Evolutionary conservation across 2,888 invertebrate species (phyloP), one percentile per base, ranked within the genome.

Genomic region (Panzeria rudis): DNA sequence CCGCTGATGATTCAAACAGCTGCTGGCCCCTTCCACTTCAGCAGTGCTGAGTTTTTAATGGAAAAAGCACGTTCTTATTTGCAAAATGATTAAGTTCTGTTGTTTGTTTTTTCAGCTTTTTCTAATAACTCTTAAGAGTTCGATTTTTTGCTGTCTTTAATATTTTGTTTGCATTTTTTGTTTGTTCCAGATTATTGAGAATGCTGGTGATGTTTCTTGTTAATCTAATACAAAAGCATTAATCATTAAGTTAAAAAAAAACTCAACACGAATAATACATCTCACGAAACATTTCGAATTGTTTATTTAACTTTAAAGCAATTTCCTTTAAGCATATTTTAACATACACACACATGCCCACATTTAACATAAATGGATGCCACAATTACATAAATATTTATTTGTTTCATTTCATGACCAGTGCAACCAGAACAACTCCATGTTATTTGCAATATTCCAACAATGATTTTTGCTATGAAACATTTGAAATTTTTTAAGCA

Each of bases 51-150:
- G 17, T 20, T 72, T 47, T 50, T 54, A 29, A 56, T 72, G 59
- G 44, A 66, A 84, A 76, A 41, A 35, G 72, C 81, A 84, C 81
- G 81, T 81, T 78, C 47, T 50, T 73, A 29, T 44, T 66, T 66
- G 61, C 47, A 68, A 73, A 72, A 61, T 84, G 66, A 80, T 80
- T 71, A 76, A 61, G 72, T 52, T 75, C 3, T 44, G 47, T 41
- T 52, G 20, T 41, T 32, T 52, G 50, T n/a, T 47, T 61, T 69
- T 47, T 69, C 25, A 38, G n/a, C 38, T 15, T 62, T 82, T 56
- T 44, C 38, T 62, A 71, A 77, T 64, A 64, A 71, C 62, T 64
- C 50, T 56, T 76, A 35, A 76, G 13, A 71, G 44, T 62, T 76
- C 54, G 20, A 56, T 54, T 69, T 64, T 25, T 47, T 17, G 17